Conservation (phyloP, 35 echinoderm and acorn worm species). For the Patiria miniata region DNA sequence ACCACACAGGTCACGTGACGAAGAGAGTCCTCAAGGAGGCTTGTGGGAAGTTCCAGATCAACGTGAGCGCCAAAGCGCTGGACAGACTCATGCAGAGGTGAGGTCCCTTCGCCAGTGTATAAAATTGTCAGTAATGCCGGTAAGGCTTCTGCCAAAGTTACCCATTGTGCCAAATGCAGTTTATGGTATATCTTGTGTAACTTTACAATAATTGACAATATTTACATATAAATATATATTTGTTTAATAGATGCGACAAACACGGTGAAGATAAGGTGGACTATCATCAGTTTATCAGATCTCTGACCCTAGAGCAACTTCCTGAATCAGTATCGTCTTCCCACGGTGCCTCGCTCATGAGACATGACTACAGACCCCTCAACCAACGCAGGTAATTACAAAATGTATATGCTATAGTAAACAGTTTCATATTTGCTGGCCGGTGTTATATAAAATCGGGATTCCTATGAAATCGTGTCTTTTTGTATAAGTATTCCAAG, state of each 20-base stretch:
- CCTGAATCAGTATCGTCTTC: slow-evolving; percentile 69
- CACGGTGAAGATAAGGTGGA: slow-evolving; percentile 77
- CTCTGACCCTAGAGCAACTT: slow-evolving; percentile 73
- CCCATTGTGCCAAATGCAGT: not conserved
- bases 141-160: not conserved
- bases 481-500: not conserved
- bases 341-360: slow-evolving; percentile 84
- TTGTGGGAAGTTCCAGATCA: slow-evolving; percentile 70
- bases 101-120: not conserved
- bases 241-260: slow-evolving; percentile 71
- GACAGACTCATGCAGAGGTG: slow-evolving; percentile 81
- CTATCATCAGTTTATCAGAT: slow-evolving; percentile 81
- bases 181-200: not conserved
- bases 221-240: not conserved
- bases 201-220: not conserved
- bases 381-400: slow-evolving; percentile 80
- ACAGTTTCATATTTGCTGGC: too few relatives aligned
- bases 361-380: slow-evolving; percentile 87
- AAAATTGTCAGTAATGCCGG: not conserved
- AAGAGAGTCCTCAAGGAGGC: slow-evolving; percentile 62
- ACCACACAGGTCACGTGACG: slow-evolving; percentile 68
- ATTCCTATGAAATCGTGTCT: not conserved
- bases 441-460: not conserved
- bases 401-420: not conserved
- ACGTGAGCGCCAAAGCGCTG: slow-evolving; percentile 58